Base-by-base conservation (phyloP, 1,140 invertebrate species). In the Chymomyza costata region DNA sequence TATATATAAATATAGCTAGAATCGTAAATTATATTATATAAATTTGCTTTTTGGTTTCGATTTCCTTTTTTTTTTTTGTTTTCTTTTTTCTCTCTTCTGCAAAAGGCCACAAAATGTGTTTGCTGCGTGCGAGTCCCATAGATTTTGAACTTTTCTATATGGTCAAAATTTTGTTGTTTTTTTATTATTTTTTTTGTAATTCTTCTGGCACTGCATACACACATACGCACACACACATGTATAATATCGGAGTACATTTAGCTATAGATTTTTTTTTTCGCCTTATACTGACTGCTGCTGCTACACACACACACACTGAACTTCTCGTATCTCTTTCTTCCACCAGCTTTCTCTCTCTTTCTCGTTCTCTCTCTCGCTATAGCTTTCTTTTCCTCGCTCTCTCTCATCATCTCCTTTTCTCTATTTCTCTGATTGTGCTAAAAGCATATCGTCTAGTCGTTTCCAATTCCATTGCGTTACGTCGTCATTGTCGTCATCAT, bases 161-260 rank as follows among this genome's bases (percentile, higher is more conserved):
- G n/a, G n/a, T n/a, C n/a, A n/a, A n/a, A n/a, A n/a, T n/a, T n/a
- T n/a, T n/a, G n/a, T n/a, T n/a, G n/a, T n/a, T n/a, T 45, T 48
- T 32, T 47, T 31, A 7, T 21, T n/a, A 39, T 16, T 45, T 44
- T 31, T 44, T 25, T 45, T 62, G 61, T 62, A 58, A 62, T 63
- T 63, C 35, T n/a, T n/a, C n/a, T n/a, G n/a, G n/a, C n/a, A n/a
- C n/a, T n/a, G n/a, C n/a, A n/a, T n/a, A n/a, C n/a, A n/a, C n/a
- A n/a, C n/a, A 41, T 35, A 31, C 41, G 17, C 14, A 58, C 31
- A 55, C 43, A 65, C 57, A 62, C 35, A 51, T 44, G 56, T 48
- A 62, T 66, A 78, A 78, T 80, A 78, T 78, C 73, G 71, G 71
- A 80, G 58, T 80, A 74, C 65, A 82, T 66, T 82, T 82, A 56